Base-by-base conservation (phyloP, 1,140 invertebrate species). In the Metopolophium dirhodum region DNA sequence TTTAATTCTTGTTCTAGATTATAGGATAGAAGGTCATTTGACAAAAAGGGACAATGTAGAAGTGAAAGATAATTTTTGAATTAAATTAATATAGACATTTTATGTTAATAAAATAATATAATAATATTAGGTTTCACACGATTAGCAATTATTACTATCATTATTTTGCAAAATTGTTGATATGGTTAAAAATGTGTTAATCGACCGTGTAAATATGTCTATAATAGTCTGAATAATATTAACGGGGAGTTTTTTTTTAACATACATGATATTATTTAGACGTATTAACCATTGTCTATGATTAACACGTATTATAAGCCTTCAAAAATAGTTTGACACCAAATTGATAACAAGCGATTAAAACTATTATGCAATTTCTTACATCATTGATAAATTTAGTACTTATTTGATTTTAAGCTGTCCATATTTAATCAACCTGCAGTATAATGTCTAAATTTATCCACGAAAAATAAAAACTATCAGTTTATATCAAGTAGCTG, bases 61-160 rank as follows among this genome's bases (percentile, higher is more conserved):
- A 68, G 61, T 77, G 61, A 77, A n/a, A 77, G 61, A 77, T 77
- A n/a, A 77, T 77, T 77, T 77, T 77, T 77, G 30, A 77, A 77
- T 3, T 77, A n/a, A 77, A 77, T 77, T 18, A 77, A 77, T 9
- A 77, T n/a, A 77, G n/a, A n/a, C 30, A 77, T 68, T 68, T 68
- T 68, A 68, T 77, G 61, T 77, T 77, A 77, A 77, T 68, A 68
- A 68, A 68, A 68, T 77, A 77, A n/a, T 77, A n/a, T 77, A 7
- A 77, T 77, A 77, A n/a, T 77, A n/a, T n/a, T 77, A 77, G 14
- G 6, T 77, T 68, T n/a, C 61, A n/a, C n/a, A n/a, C 61, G 11
- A 68, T 68, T 68, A 18, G 30, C 14, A 14, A 18, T 77, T n/a
- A 4, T 57, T 57, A 57, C n/a, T 68, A 61, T 61, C 30, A 61